phyloP scores from a whole-genome alignment of 2,888 invertebrate genomes.

The Xylocampa areola region DNA sequence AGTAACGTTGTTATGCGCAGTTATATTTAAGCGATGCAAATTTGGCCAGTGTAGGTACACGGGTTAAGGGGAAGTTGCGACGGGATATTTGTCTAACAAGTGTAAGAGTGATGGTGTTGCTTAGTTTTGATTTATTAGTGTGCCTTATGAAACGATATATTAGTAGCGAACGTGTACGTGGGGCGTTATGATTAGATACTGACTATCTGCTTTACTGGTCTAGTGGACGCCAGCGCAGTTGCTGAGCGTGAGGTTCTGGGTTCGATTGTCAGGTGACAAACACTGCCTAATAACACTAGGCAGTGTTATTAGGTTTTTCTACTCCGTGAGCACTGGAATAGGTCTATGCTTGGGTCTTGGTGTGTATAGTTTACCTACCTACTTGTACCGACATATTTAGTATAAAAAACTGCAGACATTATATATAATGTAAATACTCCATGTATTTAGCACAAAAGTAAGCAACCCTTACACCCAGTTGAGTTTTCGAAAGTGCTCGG shows the following conservation, averaged over 20 bases:
- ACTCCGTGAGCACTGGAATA: too few species aligned
- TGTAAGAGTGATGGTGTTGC: conserved; percentile 39
- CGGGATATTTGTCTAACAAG: conserved; percentile 45
- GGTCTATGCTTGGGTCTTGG: too few species aligned
- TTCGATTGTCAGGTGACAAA: too few species aligned
- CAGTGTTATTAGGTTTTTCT: too few species aligned
- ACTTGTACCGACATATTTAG: too few species aligned
- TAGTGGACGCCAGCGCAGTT: too few species aligned
- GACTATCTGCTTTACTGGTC: too few species aligned
- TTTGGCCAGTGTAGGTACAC: conserved; percentile 28
- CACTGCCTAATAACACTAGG: too few species aligned
- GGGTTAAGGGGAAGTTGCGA: conserved; percentile 33
- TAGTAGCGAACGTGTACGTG: conserved; percentile 8
- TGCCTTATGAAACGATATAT: conserved; percentile 33
- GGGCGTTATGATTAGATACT: background rate
- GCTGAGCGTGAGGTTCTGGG: too few species aligned
- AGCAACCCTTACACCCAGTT: background rate
- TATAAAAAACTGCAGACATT: too few species aligned
- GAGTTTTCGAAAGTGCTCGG: background rate
- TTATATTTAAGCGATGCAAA: conserved; percentile 53
- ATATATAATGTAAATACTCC: too few species aligned
- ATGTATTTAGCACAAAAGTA: background rate
- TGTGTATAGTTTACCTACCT: too few species aligned
- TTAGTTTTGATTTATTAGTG: conserved; percentile 39
- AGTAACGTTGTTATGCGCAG: conserved; percentile 42